These are phyloP conservation scores for Drosophila bifasciata DNA, from an alignment of 1,140 invertebrate genomes.

Conservation along the genomic window DNA sequence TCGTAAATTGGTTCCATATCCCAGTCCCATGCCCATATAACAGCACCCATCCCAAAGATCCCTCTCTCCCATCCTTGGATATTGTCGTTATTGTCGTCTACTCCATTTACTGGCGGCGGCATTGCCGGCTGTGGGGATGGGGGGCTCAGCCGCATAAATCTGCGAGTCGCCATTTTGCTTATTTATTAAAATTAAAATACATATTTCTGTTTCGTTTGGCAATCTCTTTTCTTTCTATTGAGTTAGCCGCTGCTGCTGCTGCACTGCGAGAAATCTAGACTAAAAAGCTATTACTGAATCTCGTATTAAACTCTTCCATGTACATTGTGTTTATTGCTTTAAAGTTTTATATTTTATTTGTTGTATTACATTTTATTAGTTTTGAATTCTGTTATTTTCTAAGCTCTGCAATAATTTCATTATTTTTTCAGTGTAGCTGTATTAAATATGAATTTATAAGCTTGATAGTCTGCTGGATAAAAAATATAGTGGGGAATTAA, in stretches of 20 bases:
- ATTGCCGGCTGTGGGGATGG: constrained; percentile 8
- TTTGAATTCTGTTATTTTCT: neutral
- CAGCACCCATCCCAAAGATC: neutral
- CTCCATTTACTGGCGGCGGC: constrained; percentile 58
- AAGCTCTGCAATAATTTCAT: neutral
- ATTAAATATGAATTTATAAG: no score
- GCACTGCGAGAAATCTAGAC: no score
- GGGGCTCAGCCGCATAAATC: constrained; percentile 63
- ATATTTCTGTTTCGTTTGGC: constrained; percentile 47
- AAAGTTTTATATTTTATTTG: no score
- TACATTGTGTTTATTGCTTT: no score
- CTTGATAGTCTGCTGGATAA: no score
- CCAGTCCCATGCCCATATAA: constrained; percentile 3
- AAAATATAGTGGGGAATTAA: no score
- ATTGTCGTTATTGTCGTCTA: constrained; percentile 60
- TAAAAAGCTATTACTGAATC: no score
- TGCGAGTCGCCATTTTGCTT: constrained; percentile 71
- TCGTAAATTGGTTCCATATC: constrained; percentile 66
- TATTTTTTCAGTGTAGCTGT: no score
- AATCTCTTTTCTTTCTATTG: constrained; percentile 5
- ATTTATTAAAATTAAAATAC: constrained; percentile 81
- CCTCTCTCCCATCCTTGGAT: neutral
- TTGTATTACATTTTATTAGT: no score
- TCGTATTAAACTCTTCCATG: no score
- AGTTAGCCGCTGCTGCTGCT: no score